Percentiles rank a stretch among this genome's conserved stretches.
These are phyloP conservation scores for Drosophila gaucha DNA, from an alignment of 2,888 invertebrate genomes.

Conservation along the genomic window DNA sequence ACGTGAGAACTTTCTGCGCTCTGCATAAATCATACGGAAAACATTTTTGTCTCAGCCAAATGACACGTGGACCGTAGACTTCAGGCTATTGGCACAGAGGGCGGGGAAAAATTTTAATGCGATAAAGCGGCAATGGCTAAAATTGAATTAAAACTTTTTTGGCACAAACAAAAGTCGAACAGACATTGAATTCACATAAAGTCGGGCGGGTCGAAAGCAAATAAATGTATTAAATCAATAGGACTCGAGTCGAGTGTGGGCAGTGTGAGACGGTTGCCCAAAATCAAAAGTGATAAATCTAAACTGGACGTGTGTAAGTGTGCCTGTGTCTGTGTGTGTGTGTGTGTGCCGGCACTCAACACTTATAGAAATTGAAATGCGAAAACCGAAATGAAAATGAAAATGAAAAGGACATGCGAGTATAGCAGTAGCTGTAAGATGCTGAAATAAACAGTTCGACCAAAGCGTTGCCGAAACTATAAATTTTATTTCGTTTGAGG, in stretches of 20 bases:
- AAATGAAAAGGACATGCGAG: slow-evolving; percentile 43
- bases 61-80: slow-evolving; percentile 15
- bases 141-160: slow-evolving; percentile 73
- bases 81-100: slow-evolving; percentile 7
- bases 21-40: slow-evolving; percentile 44
- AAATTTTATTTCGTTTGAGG: slow-evolving; percentile 78
- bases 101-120: slow-evolving; percentile 63
- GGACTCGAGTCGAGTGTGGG: slow-evolving; percentile 29
- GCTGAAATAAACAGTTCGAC: slow-evolving; percentile 48
- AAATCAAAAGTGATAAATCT: slow-evolving; percentile 81
- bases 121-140: slow-evolving; percentile 51
- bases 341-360: slow-evolving; percentile 48
- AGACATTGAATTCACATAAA: slow-evolving; percentile 35
- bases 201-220: slow-evolving; percentile 43
- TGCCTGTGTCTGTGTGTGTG: slow-evolving; percentile 33
- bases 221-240: slow-evolving; percentile 80
- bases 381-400: slow-evolving; percentile 40
- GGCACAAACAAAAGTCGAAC: slow-evolving; percentile 49
- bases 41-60: slow-evolving; percentile 8
- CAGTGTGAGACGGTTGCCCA: slow-evolving; percentile 18
- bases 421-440: slow-evolving; percentile 32
- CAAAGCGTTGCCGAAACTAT: slow-evolving; percentile 65
- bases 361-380: slow-evolving; percentile 70
- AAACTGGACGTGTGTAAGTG: slow-evolving; percentile 63
- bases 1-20: slow-evolving; percentile 24